Evolutionary conservation across 2,888 invertebrate genomes (phyloP), one percentile per base, ranked within the genome.

Genomic region (Hyposoter didymator): DNA sequence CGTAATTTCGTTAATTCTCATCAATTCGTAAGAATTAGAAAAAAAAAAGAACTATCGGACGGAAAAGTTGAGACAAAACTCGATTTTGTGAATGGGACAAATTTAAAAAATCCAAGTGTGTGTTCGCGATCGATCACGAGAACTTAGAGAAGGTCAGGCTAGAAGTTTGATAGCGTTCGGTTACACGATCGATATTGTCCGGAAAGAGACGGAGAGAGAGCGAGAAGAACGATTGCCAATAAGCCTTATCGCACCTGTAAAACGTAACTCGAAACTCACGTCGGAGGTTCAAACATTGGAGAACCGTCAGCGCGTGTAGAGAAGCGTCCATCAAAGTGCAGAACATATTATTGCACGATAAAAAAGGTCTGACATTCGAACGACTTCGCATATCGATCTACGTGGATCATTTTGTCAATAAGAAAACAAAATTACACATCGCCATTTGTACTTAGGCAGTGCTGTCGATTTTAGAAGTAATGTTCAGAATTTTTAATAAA

Each of bases 181-280:
- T 59, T 35, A 10, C n/a, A n/a, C 73, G 67, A 78, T 83, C 73
- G 72, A 72, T 84, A 59, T 39, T 35, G 35, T 39, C 10, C 55
- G 10, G 45, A 39, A 47, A n/a, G 47, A 70, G 28, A 59, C 6
- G 17, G 45, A 59, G 59, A 14, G 28, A 59, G 59, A 28, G 22
- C 10, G 2, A 22, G 55, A 55, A 12, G 12, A 3, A 28, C 76
- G 75, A 52, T 76, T 72, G 62, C 17, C 72, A 49, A 52, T 59
- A 59, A 72, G 55, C 76, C 43, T 82, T 82, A 82, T 82, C 78
- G 45, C 78, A 66, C 72, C 78, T 82, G 72, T 64, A 62, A 82
- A 73, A 62, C 78, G 82, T 78, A 78, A 82, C 72, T 73, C 28
- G 55, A 76, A 76, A 82, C 82, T 69, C 82, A 28, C 22, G 66